A percentile compares a stretch with the other conserved stretches of the same genome.
Conservation (phyloP, 1,140 invertebrate genomes). For the Steinernema feltiae region DNA sequence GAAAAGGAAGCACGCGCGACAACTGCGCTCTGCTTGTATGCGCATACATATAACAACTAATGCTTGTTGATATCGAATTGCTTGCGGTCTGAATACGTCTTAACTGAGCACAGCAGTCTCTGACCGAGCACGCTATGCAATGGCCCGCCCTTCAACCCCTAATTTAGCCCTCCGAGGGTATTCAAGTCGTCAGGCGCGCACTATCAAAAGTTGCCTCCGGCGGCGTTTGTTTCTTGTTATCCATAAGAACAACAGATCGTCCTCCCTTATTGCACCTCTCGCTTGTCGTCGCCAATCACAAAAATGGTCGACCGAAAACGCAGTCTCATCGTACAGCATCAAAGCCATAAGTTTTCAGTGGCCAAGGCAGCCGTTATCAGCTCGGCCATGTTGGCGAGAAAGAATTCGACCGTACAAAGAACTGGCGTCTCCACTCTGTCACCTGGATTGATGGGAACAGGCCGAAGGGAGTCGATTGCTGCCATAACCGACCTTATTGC, state of each 20-base stretch:
- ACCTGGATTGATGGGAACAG: conserved; percentile 1
- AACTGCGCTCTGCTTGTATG: conserved; percentile 3
- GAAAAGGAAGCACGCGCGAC: neutral
- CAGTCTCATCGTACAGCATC: conserved; percentile 3
- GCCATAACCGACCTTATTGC: conserved; percentile 29
- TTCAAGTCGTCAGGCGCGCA: neutral
- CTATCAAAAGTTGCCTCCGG: neutral
- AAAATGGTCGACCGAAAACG: conserved; percentile 5
- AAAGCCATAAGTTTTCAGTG: conserved; percentile 35
- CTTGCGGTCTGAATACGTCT: conserved; percentile 9
- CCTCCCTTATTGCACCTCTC: neutral
- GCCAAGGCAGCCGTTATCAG: conserved; percentile 42
- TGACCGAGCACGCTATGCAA: neutral
- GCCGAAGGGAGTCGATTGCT: conserved; percentile 29
- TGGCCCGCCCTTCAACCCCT: conserved; percentile 14
- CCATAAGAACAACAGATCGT: neutral
- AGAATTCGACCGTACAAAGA: conserved; percentile 30
- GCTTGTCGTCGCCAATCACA: neutral
- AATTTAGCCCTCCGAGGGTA: neutral
- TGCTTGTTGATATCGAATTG: conserved; percentile 15
- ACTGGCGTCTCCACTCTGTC: conserved; percentile 8
- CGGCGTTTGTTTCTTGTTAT: neutral
- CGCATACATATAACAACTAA: neutral
- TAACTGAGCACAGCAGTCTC: neutral
- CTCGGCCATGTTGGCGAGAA: conserved; percentile 42